phyloP scores from a whole-genome alignment of 2,888 invertebrate genomes.

The Hirtodrosophila cameraria region DNA sequence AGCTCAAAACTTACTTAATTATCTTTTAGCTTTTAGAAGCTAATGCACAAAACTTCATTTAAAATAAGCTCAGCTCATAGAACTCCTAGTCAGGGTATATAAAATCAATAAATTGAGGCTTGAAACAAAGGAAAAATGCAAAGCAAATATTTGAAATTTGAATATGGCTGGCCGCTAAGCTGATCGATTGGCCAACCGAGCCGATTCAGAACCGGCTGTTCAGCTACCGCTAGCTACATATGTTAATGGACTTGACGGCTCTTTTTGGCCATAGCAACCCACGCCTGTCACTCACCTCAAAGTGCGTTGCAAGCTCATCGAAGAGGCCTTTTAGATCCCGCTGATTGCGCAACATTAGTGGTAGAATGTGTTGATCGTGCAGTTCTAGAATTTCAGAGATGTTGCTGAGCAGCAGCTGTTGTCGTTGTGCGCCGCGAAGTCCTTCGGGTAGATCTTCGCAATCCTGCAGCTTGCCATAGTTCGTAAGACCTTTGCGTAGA shows the following conservation, averaged over 20 bases:
- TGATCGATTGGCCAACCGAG: constrained; percentile 50
- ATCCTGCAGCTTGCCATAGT: constrained; percentile 78
- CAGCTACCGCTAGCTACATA: constrained; percentile 43
- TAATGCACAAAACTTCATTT: too few species aligned
- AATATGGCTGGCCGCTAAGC: constrained; percentile 35
- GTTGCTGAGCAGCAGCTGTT: constrained; percentile 90
- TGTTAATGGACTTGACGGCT: constrained; percentile 12
- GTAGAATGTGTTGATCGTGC: constrained; percentile 85
- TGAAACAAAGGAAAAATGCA: constrained; percentile 12
- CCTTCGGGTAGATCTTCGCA: constrained; percentile 73
- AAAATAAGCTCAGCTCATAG: neutral
- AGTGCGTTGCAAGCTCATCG: constrained; percentile 80
- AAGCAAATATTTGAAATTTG: constrained; percentile 53
- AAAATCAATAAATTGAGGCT: neutral
- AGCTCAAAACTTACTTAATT: too few species aligned
- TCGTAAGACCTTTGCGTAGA: constrained; percentile 79
- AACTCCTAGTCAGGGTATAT: constrained; percentile 4
- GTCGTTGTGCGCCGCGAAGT: constrained; percentile 72
- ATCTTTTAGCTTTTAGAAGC: too few species aligned
- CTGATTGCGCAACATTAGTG: constrained; percentile 81
- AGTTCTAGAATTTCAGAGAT: constrained; percentile 95
- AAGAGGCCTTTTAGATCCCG: constrained; percentile 82
- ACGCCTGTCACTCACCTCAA: constrained; percentile 79
- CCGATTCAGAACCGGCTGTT: constrained; percentile 50
- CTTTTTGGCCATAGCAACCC: constrained; percentile 12